A percentile compares a stretch with the other conserved stretches of the same genome.
Evolutionary conservation across 2,113 vertebrate genomes (phyloP).

Genomic region (Myiagra hebetior): DNA sequence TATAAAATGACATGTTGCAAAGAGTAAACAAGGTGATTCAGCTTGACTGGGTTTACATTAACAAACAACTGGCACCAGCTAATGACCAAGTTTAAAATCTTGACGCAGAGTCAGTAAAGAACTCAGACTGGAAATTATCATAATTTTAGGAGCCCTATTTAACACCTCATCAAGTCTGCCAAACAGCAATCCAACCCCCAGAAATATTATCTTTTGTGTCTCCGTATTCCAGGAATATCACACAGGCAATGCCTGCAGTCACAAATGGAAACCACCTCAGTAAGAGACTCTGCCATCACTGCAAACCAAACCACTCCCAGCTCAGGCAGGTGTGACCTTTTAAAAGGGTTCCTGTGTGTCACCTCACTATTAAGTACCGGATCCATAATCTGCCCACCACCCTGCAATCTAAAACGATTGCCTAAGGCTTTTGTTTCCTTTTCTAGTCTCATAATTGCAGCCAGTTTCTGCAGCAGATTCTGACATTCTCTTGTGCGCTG

Average conservation of each 20-base stretch:
- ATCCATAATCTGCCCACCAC: background rate
- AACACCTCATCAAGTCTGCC: background rate
- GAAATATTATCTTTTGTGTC: rapidly evolving
- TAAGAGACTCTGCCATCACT: background rate
- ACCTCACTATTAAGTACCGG: background rate
- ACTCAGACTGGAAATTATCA: background rate
- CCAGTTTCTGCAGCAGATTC: background rate
- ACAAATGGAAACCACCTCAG: background rate
- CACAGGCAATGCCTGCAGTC: background rate
- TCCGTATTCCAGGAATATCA: background rate
- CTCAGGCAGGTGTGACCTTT: background rate
- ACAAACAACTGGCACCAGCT: background rate
- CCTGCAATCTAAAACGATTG: background rate
- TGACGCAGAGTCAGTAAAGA: background rate
- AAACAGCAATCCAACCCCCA: background rate
- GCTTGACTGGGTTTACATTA: background rate
- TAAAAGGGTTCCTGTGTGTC: background rate
- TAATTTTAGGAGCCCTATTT: background rate
- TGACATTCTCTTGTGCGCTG: slow-evolving; percentile 1
- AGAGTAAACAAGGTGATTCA: background rate
- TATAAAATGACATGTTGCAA: background rate
- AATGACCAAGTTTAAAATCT: background rate
- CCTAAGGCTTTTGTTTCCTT: background rate
- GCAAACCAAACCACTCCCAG: background rate
- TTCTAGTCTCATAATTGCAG: background rate